Evolutionary conservation across 2,797 vertebrate species (phyloP), one percentile per base, ranked within the genome.

Genomic region (Danionella dracula): DNA sequence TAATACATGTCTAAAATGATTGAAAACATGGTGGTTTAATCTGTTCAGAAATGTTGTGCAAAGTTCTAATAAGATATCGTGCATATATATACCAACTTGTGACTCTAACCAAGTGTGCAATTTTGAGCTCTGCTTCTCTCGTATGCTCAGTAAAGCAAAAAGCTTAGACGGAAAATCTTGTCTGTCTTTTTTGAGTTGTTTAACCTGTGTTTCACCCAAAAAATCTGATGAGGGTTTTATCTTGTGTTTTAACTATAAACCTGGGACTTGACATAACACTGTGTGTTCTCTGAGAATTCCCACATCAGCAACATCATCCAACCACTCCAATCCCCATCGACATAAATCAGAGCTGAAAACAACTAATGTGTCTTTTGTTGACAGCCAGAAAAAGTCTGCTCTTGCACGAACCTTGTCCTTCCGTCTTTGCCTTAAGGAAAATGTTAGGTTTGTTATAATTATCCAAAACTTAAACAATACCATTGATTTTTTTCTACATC

Each of bases 341-440:
- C 51, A 37, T 35, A 45, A 20, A 73, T 78, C 48, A 71, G 70
- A 38, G 21, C 79, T 20, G 29, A 12, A n/a, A n/a, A n/a, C n/a
- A n/a, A 32, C 23, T 27, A 38, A 60, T 38, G 40, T 31, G 15
- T 15, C 46, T 8, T 13, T 67, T 29, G 37, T 8, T 69, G 67
- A 76, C 62, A 61, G 42, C 23, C 34, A 51, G 45, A 53, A 61
- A 56, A 55, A 16, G 40, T 50, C 64, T 71, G 32, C 77, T 54
- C 41, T 51, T 44, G 51, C 12, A 68, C 15, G 29, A 51, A 66
- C 61, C 74, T 0, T 17, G 55, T 65, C 21, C 58, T 55, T 49
- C 32, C 56, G 61, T 57, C n/a, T 17, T 53, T 29, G 66, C 50
- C 19, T 46, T 12, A 5, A 2, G 15, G 38, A 8, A 41, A 34